Conservation (phyloP, 1,140 invertebrate genomes). For the Rhyzopertha dominica region DNA sequence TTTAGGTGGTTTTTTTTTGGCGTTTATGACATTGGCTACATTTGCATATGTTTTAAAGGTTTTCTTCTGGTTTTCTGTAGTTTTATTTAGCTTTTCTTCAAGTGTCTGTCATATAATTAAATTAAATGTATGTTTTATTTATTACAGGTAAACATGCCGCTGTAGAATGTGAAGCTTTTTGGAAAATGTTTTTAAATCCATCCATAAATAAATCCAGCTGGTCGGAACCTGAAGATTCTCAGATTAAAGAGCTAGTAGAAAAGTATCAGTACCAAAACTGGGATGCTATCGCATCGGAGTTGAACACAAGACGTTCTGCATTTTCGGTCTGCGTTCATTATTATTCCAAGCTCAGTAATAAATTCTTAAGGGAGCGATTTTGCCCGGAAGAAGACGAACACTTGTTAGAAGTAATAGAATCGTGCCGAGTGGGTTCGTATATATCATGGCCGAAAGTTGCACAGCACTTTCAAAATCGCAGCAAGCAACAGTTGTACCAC, state of each 20-base stretch:
- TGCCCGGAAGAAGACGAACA: conserved; percentile 55
- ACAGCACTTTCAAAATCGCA: conserved; percentile 53
- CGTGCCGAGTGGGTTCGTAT: conserved; percentile 53
- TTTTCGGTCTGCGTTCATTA: conserved; percentile 65
- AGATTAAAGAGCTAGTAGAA: conserved; percentile 47
- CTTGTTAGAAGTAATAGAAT: conserved; percentile 51
- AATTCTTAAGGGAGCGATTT: conserved; percentile 49
- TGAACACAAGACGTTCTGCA: conserved; percentile 54
- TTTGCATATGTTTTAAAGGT: conserved; percentile 47
- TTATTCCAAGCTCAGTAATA: conserved; percentile 48
- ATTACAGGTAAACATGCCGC: conserved; percentile 48
- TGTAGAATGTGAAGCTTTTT: conserved; percentile 56
- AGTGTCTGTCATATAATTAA: too few species aligned
- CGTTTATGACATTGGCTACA: conserved; percentile 45
- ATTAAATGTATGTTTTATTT: conserved; percentile 24
- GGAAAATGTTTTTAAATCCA: conserved; percentile 63
- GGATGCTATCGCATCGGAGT: conserved; percentile 54
- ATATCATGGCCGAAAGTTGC: conserved; percentile 62
- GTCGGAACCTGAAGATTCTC: conserved; percentile 53
- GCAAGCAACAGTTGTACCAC: conserved; percentile 59
- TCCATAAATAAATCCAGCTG: conserved; percentile 58
- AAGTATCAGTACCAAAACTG: conserved; percentile 56
- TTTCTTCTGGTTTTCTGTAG: too few species aligned
- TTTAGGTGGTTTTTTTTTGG: conserved; percentile 2
- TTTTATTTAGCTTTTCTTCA: too few species aligned